Evolutionary conservation across 2,797 vertebrate genomes (phyloP).

Genomic region (Semaprochilodus insignis): DNA sequence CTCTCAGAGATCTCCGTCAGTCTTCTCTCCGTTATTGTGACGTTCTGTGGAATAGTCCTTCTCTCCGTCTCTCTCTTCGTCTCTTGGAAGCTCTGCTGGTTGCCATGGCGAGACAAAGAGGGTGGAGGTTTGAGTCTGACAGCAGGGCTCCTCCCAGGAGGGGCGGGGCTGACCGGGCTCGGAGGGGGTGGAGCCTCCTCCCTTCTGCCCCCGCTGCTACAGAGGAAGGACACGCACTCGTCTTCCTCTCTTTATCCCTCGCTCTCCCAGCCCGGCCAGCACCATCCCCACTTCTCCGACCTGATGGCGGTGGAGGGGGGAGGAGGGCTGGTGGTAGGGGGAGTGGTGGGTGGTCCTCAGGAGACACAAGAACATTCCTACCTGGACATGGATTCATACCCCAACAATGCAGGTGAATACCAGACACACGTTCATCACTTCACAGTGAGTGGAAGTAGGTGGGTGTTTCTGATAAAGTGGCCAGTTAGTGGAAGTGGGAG

Average conservation of each 20-base stretch:
- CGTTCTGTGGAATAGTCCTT: conserved; percentile 92
- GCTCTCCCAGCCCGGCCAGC: conserved; percentile 83
- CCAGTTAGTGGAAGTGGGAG: too few relatives aligned
- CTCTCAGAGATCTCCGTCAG: conserved; percentile 90
- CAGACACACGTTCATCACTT: not conserved
- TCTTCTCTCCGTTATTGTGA: conserved; percentile 92
- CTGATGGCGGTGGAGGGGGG: conserved; percentile 84
- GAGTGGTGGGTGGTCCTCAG: conserved; percentile 78
- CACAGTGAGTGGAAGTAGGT: too few relatives aligned
- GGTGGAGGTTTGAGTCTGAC: conserved; percentile 84
- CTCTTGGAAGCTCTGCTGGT: conserved; percentile 95
- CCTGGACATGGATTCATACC: conserved; percentile 93
- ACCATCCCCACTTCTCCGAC: conserved; percentile 87
- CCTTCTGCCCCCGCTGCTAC: conserved; percentile 80
- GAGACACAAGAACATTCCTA: conserved; percentile 91
- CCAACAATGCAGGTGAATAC: conserved; percentile 81
- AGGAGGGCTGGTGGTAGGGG: conserved; percentile 69
- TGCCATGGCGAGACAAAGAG: conserved; percentile 92
- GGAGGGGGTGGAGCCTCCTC: conserved; percentile 72
- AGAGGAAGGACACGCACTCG: conserved; percentile 85
- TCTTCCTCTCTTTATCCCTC: conserved; percentile 82
- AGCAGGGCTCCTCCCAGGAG: conserved; percentile 83
- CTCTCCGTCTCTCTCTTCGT: conserved; percentile 95
- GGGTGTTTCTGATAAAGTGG: too few relatives aligned
- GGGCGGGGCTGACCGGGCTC: conserved; percentile 74